Evolutionary conservation across 2,113 vertebrate species (phyloP), one percentile per base, ranked within the genome.

Genomic region (Entomyzon cyanotis): DNA sequence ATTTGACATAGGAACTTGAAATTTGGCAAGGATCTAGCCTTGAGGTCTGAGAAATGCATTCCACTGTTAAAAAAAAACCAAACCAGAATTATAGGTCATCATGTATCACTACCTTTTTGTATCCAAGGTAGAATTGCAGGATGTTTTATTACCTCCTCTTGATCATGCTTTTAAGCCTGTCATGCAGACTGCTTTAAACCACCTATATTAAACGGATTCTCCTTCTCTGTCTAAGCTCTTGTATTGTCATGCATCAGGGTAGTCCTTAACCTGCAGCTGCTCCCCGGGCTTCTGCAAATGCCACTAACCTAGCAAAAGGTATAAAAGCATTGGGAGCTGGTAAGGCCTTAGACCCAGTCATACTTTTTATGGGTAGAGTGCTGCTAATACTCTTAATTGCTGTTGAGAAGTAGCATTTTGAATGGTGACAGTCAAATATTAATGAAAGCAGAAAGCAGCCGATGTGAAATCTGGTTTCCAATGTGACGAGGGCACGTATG

Each of bases 11-110:
- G 53, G 50, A 92, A 47, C 78, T 95, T 84, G 56, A 93, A 88
- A 81, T 90, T 93, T 95, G 79, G 76, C 88, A 75, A 22, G 55
- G 39, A 77, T 92, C 64, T 93, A 84, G 60, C 75, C 55, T 60
- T 63, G 52, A 89, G 76, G 71, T 78, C 90, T 94, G 76, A 94
- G 76, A 93, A 94, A 63, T 41, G 60, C 22, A 52, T 93, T 96
- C 63, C 4, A 1, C 42, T 60, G 35, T 84, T 79, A 2, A 12
- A 44, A 76, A 73, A 15, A 63, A 80, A 56, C 23, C 31, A 59
- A 42, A 19, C 49, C 37, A 75, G 41, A 64, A 76, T 73, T 56
- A 4, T 70, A 73, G 64, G n/a, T 89, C 73, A 71, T 21, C 69
- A 42, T 21, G 15, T 78, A 44, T 86, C 42, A 20, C 68, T 35